Evolutionary conservation across 2,797 vertebrate species (phyloP), one percentile per base, ranked within the genome.

Genomic region (Halcyon chelicuti): DNA sequence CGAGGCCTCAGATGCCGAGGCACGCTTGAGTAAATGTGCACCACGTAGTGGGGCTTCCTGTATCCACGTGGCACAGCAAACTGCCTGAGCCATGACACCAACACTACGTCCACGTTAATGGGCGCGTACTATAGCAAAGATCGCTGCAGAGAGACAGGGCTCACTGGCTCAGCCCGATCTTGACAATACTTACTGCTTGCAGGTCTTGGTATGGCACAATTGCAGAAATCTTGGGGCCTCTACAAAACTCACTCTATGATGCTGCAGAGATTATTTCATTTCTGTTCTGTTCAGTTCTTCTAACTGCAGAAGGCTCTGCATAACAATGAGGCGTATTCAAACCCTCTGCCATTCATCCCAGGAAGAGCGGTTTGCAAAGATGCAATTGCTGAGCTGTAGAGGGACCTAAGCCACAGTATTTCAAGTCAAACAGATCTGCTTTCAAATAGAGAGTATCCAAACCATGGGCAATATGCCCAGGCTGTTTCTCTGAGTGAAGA

Each of bases 341-440:
- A 57, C 23, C 65, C 73, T 62, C 26, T 7, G 58, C 66, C 76
- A 57, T 76, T 90, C 82, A 63, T 46, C 47, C 28, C 93, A 44
- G 86, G 52, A 85, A 82, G 83, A 79, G 71, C 46, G 14, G 62
- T 73, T 90, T 4, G 9, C 47, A 88, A 10, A 85, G 84, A 82
- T 0, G 4, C 47, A 52, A 12, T 8, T 57, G 67, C 88, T 74
- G 88, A 92, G 90, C 79, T 46, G 16, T 21, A 76, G n/a, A 89
- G 85, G 72, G 86, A 55, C 39, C 70, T 14, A 26, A 93, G 61
- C 46, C 39, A 37, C 52, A 23, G 18, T 3, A 39, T 54, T 61
- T 86, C 90, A 82, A 74, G 49, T 77, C 77, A 86, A 90, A 88
- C 47, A 84, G 57, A 61, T 84, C 21, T 79, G 74, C 83, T 90